Base-by-base conservation (phyloP, 1,140 invertebrate genomes). In the Tyrophagus putrescentiae region DNA sequence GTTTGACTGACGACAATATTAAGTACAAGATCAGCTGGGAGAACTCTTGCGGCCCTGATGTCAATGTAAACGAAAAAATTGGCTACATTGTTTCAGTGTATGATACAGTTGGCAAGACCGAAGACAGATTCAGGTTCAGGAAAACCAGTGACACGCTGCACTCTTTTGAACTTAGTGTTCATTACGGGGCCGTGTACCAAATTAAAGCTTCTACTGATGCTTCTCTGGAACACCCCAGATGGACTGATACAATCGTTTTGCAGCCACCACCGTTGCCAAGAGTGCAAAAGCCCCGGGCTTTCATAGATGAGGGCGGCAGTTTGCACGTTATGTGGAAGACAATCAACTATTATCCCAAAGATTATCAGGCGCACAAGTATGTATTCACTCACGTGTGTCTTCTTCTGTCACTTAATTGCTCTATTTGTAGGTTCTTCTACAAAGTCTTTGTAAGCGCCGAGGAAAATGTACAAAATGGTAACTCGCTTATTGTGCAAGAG, bases 371-470 rank as follows among this genome's bases (percentile, higher is more conserved):
- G 13, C 57, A 59, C 36, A 59, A 28, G 57, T 59, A 42, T 21
- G 57, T 28, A 50, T 4, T 28, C 5, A 1, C 9, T 18, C 28
- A 42, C 57, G 6, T 42, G 18, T n/a, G n/a, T n/a, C n/a, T n/a
- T n/a, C n/a, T n/a, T n/a, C n/a, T n/a, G n/a, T n/a, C 56, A 42
- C 36, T 57, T 61, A 45, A 61, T 62, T 56, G 53, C 32, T 44
- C 56, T 62, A 57, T 65, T 70, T 70, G 57, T 62, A 80, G 79
- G 4, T 73, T 74, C 63, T 72, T 76, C 42, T 85, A 81, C 67
- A 77, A 82, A 69, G 72, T 87, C 1, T 69, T 81, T 27, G 72
- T 87, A 0, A 76, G 76, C 0, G 74, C 77, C 64, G 76, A 78
- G 5, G 72, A 70, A 27, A 72, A 68, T 4, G 69, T 81, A n/a